Base-by-base conservation (phyloP, 2,797 vertebrate species). In the Premnoplex brunnescens region DNA sequence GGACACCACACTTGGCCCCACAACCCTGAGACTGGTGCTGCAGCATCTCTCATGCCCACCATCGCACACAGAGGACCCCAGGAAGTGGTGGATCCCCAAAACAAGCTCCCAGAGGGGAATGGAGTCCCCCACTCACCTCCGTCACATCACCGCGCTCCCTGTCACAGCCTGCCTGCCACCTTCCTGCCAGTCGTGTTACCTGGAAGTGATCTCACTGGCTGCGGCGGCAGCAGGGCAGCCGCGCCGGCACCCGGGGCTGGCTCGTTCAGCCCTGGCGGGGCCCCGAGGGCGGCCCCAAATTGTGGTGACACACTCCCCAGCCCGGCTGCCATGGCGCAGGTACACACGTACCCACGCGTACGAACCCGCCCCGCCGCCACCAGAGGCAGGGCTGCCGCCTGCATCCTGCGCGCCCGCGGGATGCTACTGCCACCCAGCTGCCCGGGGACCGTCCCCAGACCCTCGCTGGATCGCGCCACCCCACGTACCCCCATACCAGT, bases 161-260 rank as follows among this genome's bases (percentile, higher is more conserved):
- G 83, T 73, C 88, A 64, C 83, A 60, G 85, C 60, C 52, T 0
- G 18, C 13, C 88, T 80, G 76, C 44, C 78, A 68, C 94, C 92
- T 80, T 81, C 12, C 88, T 80, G 76, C 46, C 78, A 66, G 76
- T 79, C 9, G 16, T 78, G 93, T 91, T 62, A 64, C 93, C 93
- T 94, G 96, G 96, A 95, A 96, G 91, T 96, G 96, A 96, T 90
- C 95, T 96, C 96, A 96, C 69, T 19, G 20, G 64, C 80, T 82
- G 75, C 0, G 34, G 79, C 62, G 1, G 83, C 43, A 14, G 73
- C 75, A 41, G 62, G 76, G 76, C 67, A 32, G 81, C 66, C 9
- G 22, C 13, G 4, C 83, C 28, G 6, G 63, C 73, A 88, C 73
- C 78, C 39, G 3, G 1, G 85, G 85, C 85, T 59, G 79, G 52